Evolutionary conservation across 1,140 invertebrate species (phyloP), one percentile per base, ranked within the genome.

Genomic region (Trichoplusia ni): DNA sequence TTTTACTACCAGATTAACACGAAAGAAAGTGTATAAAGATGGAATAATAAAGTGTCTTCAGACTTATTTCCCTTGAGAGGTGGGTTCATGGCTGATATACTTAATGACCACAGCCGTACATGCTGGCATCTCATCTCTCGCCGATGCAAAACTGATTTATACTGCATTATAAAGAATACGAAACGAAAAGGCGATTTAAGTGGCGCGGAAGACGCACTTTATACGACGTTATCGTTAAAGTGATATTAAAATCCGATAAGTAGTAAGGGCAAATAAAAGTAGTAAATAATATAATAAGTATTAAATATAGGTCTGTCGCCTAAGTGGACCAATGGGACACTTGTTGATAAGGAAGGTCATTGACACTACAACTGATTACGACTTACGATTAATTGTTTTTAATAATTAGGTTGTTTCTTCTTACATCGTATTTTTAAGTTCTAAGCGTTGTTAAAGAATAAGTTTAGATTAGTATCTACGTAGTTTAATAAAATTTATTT

Each of bases 321-420:
- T 64, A 58, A 62, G 58, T 69, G 63, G 65, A 68, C 40, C 61
- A 73, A 72, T 74, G 75, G 72, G 69, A 35, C 65, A 74, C 47
- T 54, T 65, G 69, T 62, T 77, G 76, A 83, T 79, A 76, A 69
- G 25, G 71, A 76, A 73, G 81, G 79, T 74, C 69, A 68, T 64
- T 69, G 72, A 81, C 77, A 76, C 58, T 38, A 62, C 25, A 68
- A n/a, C n/a, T n/a, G n/a, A n/a, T n/a, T n/a, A n/a, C n/a, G n/a
- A n/a, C n/a, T n/a, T n/a, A n/a, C n/a, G n/a, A n/a, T n/a, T n/a
- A n/a, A n/a, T n/a, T n/a, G n/a, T n/a, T n/a, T n/a, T n/a, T n/a
- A n/a, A n/a, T n/a, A n/a, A n/a, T n/a, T n/a, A n/a, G n/a, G n/a
- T n/a, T n/a, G n/a, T n/a, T n/a, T n/a, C n/a, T n/a, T n/a, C n/a